Base-by-base conservation (phyloP, 2,888 invertebrate species). In the Heterodera filipjevi region DNA sequence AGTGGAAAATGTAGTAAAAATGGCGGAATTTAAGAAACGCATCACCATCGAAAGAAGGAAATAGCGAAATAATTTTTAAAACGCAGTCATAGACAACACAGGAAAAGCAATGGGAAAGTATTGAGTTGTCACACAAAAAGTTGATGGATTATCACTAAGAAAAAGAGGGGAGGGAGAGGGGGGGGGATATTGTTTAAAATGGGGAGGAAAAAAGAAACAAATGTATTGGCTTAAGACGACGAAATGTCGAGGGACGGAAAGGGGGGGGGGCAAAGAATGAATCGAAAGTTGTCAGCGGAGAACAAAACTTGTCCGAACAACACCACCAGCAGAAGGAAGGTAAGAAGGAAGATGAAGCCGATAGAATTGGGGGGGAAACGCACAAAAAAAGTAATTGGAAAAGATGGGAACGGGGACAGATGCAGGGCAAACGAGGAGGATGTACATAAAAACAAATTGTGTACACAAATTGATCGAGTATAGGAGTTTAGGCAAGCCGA, bases 141-240 rank as follows among this genome's bases (percentile, higher is more conserved):
- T 68, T 68, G 68, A 30, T 68, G 68, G 68, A 68, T 68, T 33
- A 35, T 22, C 68, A 22, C 27, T 27, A 32, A 30, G 27, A 66
- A 22, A 27, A 66, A 27, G 10, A 22, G 66, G 66, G 66, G 32
- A 10, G 8, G 8, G 64, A 27, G 64, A 27, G 30, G 27, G 66
- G 66, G 32, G 30, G 22, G 22, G 64, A 19, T 22, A 64, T 27
- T 64, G 64, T 19, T 64, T 22, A 27, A 27, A 19, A 64, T 22
- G 64, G n/a, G 64, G 64, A 27, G 64, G 64, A 16, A 32, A n/a
- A n/a, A 66, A 10, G 66, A 16, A 32, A 27, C 3, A n/a, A 66
- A n/a, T 33, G 68, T 68, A 35, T 32, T 16, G 32, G 10, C 12
- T 30, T 32, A 39, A 12, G 39, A 39, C 39, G 6, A 39, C 39